These are phyloP conservation scores for Fregetta grallaria DNA, from an alignment of 2,113 vertebrate genomes.

Conservation along the genomic window DNA sequence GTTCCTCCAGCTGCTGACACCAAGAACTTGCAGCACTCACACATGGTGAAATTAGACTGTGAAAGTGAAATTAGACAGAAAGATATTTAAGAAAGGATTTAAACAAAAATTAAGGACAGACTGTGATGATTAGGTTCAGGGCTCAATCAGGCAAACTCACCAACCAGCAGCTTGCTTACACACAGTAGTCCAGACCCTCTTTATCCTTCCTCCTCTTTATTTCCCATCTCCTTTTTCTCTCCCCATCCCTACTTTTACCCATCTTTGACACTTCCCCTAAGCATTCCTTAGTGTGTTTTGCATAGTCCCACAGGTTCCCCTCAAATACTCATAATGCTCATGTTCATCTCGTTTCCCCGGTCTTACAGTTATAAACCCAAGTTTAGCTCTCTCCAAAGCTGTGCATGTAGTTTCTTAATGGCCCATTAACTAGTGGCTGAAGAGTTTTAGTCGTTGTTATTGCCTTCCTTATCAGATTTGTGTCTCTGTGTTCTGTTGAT, in stretches of 20 bases:
- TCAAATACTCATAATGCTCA: not conserved
- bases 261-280: not conserved
- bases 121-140: not conserved
- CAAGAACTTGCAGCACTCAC: not conserved
- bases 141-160: not conserved
- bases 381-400: not conserved
- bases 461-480: not conserved
- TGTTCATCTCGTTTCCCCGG: not conserved
- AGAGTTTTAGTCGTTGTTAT: not conserved
- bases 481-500: not conserved
- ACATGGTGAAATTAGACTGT: not conserved
- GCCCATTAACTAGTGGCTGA: not conserved
- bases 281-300: not conserved
- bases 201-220: not conserved
- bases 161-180: not conserved
- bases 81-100: not conserved
- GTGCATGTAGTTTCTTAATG: not conserved
- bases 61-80: not conserved
- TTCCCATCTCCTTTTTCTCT: not conserved
- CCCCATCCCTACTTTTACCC: not conserved
- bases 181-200: not conserved
- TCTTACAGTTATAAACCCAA: not conserved
- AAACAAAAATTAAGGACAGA: not conserved
- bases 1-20: not conserved
- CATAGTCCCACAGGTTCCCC: not conserved